Evolutionary conservation across 2,797 vertebrate genomes (phyloP), one percentile per base, ranked within the genome.

Genomic region (Aythya fuligula): DNA sequence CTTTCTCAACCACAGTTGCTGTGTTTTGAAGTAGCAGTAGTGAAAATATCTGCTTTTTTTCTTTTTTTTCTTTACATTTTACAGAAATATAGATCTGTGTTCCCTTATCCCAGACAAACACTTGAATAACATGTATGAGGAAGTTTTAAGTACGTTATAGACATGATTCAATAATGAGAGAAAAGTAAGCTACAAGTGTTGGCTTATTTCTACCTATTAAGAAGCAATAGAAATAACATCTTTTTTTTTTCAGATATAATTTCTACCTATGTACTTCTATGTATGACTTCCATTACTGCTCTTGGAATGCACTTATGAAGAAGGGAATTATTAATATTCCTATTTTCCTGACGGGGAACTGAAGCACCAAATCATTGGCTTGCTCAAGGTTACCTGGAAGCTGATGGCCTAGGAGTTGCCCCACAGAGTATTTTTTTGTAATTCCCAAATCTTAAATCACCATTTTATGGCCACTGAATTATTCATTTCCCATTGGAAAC

Each of bases 401-500:
- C 30, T 51, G 51, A 30, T 3, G 4, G 54, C 18, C 56, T 41
- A 69, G 14, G n/a, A 83, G 43, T 25, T 77, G 12, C 58, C 65
- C 24, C 41, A 56, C 36, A 8, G 49, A 75, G 11, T 72, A 58
- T 41, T 86, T 92, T 92, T 30, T 36, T 53, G 24, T 84, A 76
- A 90, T 83, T 93, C 66, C 10, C 49, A 78, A 62, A 87, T 78
- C 60, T 43, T 10, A 70, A 92, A 88, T 92, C 43, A 62, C 8
- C 47, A 22, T 84, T 81, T 94, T 47, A 81, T 36, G 9, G 14
- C 2, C 41, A 30, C 32, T 93, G 83, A 90, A 90, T 84, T 93
- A 94, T 80, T 94, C 3, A 86, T 89, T 87, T 92, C 36, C 45
- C 73, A 32, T 34, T 86, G 66, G 45, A 91, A 94, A 91, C 86